Percentiles rank a stretch among this genome's conserved stretches.
Evolutionary conservation across 1,140 invertebrate species (phyloP).

Genomic region (Archivesica marissinica): DNA sequence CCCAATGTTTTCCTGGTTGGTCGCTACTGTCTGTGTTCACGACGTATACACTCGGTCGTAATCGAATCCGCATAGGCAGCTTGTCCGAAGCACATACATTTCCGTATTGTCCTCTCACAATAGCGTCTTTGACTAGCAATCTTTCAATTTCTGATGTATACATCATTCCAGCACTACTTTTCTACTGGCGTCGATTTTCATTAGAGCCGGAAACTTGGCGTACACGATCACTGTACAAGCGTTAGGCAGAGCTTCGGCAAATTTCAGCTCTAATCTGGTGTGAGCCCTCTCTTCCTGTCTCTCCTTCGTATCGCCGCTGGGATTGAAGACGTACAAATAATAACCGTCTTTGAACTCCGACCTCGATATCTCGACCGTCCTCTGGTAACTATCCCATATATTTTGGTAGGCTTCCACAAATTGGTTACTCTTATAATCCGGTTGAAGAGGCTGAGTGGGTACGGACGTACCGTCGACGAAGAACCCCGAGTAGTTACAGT

Average conservation of each 20-base stretch:
- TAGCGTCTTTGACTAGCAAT: background rate
- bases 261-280: slow-evolving; percentile 23
- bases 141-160: background rate
- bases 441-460: too few relatives aligned
- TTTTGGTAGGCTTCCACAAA: background rate
- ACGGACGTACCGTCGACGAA: too few relatives aligned
- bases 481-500: too few relatives aligned
- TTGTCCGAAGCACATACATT: slow-evolving; percentile 9
- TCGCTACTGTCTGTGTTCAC: slow-evolving; percentile 6
- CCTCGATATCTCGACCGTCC: background rate
- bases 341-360: too few relatives aligned
- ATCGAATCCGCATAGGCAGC: background rate
- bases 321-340: too few relatives aligned
- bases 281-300: too few relatives aligned
- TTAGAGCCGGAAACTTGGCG: too few relatives aligned
- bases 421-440: background rate
- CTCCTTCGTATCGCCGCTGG: too few relatives aligned
- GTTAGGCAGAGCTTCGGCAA: background rate
- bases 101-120: too few relatives aligned
- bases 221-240: slow-evolving; percentile 43
- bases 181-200: too few relatives aligned
- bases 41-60: background rate
- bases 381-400: background rate
- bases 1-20: slow-evolving; percentile 10
- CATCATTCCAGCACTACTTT: too few relatives aligned